phyloP scores from a whole-genome alignment of 2,113 vertebrate genomes.

The Colistium nudipinnis region DNA sequence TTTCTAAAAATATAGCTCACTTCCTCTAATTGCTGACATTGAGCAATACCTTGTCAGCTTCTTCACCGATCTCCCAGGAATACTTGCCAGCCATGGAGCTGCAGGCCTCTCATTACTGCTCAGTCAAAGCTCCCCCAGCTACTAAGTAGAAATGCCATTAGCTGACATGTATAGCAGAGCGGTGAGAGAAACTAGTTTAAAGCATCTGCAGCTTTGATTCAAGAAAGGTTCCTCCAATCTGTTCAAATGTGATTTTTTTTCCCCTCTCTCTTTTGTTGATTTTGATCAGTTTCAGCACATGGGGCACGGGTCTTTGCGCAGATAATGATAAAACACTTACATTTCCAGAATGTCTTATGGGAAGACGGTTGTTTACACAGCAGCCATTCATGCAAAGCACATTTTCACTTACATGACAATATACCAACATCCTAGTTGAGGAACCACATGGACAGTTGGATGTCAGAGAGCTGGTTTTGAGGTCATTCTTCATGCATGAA shows the following conservation, averaged over 20 bases:
- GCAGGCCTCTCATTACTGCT: not conserved
- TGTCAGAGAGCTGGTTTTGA: too few species aligned
- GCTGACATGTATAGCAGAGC: not conserved
- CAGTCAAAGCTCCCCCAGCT: not conserved
- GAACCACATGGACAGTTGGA: too few species aligned
- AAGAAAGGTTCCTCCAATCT: not conserved
- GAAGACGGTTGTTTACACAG: not conserved
- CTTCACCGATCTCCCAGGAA: not conserved
- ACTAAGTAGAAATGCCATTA: not conserved
- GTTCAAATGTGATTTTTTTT: not conserved
- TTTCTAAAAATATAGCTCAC: slow-evolving; percentile 7
- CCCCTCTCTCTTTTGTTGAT: too few species aligned
- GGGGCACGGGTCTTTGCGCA: not conserved
- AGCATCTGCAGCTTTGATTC: not conserved
- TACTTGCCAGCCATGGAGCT: not conserved
- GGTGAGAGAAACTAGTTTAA: not conserved
- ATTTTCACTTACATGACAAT: too few species aligned
- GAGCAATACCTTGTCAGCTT: slow-evolving; percentile 1
- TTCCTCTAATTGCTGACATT: slow-evolving; percentile 12
- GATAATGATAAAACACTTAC: not conserved
- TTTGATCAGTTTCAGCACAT: too few species aligned
- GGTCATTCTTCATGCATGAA: too few species aligned
- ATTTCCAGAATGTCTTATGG: not conserved
- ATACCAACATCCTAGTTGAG: too few species aligned
- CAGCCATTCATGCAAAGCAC: not conserved